phyloP scores from a whole-genome alignment of 2,797 vertebrate species.

The Novumbra hubbsi region DNA sequence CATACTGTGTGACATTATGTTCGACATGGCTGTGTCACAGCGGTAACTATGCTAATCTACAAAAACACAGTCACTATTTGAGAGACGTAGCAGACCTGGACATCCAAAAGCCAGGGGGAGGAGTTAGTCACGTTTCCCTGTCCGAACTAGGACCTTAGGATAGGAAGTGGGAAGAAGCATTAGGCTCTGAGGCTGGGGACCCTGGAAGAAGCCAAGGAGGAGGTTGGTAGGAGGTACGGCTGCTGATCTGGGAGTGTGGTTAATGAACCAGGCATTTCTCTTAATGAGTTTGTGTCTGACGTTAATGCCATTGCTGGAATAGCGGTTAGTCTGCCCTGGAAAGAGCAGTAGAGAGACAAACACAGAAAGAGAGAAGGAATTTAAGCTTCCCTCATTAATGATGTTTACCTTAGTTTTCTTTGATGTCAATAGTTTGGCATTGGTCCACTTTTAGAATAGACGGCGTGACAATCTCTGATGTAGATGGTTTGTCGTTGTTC shows the following conservation, averaged over 20 bases:
- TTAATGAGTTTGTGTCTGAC: neutral
- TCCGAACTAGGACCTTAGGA: neutral
- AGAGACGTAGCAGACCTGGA: neutral
- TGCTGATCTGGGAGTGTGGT: neutral
- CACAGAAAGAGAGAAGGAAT: too few relatives aligned
- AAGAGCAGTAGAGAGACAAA: neutral
- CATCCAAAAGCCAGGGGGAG: neutral
- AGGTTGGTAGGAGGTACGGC: neutral
- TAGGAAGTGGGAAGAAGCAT: neutral
- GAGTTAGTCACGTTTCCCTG: neutral
- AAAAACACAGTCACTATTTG: neutral
- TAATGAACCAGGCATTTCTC: neutral
- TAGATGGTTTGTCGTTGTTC: neutral
- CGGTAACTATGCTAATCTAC: neutral
- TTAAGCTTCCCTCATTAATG: neutral
- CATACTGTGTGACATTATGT: neutral
- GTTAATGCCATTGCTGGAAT: slow-evolving; percentile 2
- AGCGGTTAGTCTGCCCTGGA: neutral
- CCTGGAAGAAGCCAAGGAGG: neutral
- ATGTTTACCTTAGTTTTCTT: neutral
- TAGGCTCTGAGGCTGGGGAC: neutral
- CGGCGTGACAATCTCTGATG: neutral
- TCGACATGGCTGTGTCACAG: neutral
- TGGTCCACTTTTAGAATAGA: too few relatives aligned
- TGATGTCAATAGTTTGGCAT: too few relatives aligned